These are phyloP conservation scores for Megalonaias nervosa DNA, from an alignment of 1,140 invertebrate genomes.

Conservation along the genomic window DNA sequence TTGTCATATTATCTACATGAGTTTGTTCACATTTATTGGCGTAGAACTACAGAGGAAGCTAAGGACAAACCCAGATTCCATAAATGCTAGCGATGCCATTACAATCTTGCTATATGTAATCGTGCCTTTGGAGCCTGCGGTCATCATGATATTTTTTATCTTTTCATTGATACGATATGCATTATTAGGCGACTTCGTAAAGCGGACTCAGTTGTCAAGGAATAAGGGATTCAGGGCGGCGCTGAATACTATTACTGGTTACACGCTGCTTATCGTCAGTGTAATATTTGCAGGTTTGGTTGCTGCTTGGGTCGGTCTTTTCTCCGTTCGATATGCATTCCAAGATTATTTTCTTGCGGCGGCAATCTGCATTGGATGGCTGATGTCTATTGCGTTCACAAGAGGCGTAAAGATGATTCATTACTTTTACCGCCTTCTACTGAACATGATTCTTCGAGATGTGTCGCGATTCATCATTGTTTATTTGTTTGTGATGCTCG, in stretches of 20 bases:
- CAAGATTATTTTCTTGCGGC: conserved; percentile 58
- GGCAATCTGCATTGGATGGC: conserved; percentile 60
- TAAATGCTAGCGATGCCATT: conserved; percentile 18
- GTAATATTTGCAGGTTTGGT: conserved; percentile 48
- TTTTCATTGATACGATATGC: conserved; percentile 15
- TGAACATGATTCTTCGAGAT: conserved; percentile 63
- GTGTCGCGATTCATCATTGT: conserved; percentile 60
- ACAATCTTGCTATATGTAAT: conserved; percentile 41
- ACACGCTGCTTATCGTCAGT: conserved; percentile 32
- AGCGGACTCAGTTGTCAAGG: conserved; percentile 2
- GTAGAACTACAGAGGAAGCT: conserved; percentile 35
- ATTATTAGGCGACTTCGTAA: conserved; percentile 5
- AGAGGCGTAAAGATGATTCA: conserved; percentile 60
- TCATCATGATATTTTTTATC: conserved; percentile 44
- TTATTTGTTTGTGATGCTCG: conserved; percentile 63
- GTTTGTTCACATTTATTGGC: conserved; percentile 50
- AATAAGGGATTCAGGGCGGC: background rate
- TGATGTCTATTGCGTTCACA: conserved; percentile 59
- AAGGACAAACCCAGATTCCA: conserved; percentile 25
- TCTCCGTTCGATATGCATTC: conserved; percentile 30
- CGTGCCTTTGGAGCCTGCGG: conserved; percentile 50
- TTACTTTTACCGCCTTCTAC: conserved; percentile 64
- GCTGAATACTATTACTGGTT: conserved; percentile 21
- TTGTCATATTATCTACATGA: conserved; percentile 61
- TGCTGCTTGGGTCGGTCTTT: conserved; percentile 54